These are phyloP conservation scores for Mechanitis mazaeus DNA, from an alignment of 2,888 invertebrate species.

Conservation along the genomic window DNA sequence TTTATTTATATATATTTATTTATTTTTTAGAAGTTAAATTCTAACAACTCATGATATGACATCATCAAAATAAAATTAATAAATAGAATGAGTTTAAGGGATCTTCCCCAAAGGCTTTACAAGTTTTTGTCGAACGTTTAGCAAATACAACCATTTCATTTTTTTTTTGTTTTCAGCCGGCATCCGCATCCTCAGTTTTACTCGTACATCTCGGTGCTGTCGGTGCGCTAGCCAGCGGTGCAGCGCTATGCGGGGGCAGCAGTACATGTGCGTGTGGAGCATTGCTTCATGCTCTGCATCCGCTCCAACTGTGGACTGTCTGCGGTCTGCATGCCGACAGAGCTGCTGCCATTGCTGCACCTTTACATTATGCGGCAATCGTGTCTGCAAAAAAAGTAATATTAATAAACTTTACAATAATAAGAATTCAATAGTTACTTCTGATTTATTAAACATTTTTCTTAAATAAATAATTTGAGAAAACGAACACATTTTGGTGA, in stretches of 20 bases:
- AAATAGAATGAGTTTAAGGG: too few relatives aligned
- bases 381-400: conserved; percentile 82
- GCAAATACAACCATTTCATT: background rate
- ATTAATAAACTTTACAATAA: background rate
- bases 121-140: too few relatives aligned
- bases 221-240: conserved; percentile 81
- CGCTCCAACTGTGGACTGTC: conserved; percentile 88
- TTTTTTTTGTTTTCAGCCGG: conserved; percentile 63
- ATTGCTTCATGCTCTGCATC: conserved; percentile 81
- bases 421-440: background rate
- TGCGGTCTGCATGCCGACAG: conserved; percentile 87
- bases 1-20: too few relatives aligned
- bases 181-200: conserved; percentile 82
- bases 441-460: background rate
- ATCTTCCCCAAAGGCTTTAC: too few relatives aligned
- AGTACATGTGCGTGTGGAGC: conserved; percentile 81
- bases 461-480: background rate
- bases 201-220: conserved; percentile 84
- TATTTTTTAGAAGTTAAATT: too few relatives aligned
- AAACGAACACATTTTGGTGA: too few relatives aligned
- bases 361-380: conserved; percentile 86
- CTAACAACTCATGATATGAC: too few relatives aligned
- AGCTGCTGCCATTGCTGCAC: conserved; percentile 87
- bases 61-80: too few relatives aligned
- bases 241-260: conserved; percentile 80